Conservation (phyloP, 64 coral and sea anemone species). For the Montipora efflorescens region DNA sequence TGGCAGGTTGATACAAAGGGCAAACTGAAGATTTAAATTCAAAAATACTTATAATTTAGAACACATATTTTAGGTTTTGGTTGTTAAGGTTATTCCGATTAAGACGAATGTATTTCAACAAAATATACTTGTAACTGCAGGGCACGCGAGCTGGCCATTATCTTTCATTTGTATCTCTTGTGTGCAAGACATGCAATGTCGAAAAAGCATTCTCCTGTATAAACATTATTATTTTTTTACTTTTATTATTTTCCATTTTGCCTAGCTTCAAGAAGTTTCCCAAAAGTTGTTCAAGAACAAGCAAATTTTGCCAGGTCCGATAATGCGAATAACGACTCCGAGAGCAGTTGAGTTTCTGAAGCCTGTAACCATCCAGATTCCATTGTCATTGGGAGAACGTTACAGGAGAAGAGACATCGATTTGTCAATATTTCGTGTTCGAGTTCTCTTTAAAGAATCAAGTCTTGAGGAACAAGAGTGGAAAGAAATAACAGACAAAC, state of each 20-base stretch:
- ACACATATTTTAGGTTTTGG: no score
- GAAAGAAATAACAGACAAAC: constrained; percentile 4
- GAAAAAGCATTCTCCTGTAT: no score
- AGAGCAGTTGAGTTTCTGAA: not conserved
- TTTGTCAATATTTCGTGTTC: not conserved
- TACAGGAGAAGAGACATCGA: not conserved
- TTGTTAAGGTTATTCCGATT: no score
- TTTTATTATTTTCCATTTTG: not conserved
- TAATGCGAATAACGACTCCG: not conserved
- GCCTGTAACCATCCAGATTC: constrained; percentile 3
- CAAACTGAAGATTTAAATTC: no score
- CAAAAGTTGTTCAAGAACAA: not conserved
- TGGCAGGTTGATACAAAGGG: no score
- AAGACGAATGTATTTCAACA: no score
- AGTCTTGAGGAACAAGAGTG: not conserved
- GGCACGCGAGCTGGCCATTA: no score
- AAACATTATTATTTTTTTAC: not conserved
- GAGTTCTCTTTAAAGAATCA: not conserved
- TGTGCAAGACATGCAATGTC: no score
- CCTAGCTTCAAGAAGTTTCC: constrained; percentile 18
- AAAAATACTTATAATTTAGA: no score
- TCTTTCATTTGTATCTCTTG: no score
- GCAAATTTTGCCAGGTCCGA: constrained; percentile 6
- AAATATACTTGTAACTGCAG: no score
- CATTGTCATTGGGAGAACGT: not conserved